Evolutionary conservation across 2,888 invertebrate species (phyloP), one percentile per base, ranked within the genome.

Genomic region (Mimachlamys varia): DNA sequence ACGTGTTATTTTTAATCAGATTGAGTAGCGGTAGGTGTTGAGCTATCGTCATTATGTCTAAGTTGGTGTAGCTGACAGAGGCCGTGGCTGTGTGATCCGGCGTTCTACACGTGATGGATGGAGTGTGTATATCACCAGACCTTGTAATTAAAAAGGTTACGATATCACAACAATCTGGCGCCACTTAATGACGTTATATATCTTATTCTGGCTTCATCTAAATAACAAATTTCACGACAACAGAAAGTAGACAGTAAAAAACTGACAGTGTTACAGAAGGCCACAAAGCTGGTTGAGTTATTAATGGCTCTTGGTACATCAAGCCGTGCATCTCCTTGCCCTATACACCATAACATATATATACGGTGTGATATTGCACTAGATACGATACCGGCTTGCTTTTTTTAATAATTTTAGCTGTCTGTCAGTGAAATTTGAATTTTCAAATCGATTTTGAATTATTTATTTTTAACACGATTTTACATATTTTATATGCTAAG

Each of bases 131-230:
- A 27, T 76, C 76, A 76, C 76, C 33, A 76, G 76, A 76, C 76
- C 76, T 76, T 76, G 76, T 76, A 76, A 76, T 76, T 76, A 76
- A 76, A 76, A 76, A 76, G 76, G 76, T 76, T 76, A 76, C 76
- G 13, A 76, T 76, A 76, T 76, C 76, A 76, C 76, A 76, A 76
- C 76, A 76, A 76, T 76, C 76, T 76, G 76, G 76, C 76, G 76
- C 76, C 76, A 76, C 76, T 33, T 76, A 76, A 76, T 76, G 76
- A 76, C 76, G 76, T 76, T 76, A 76, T 76, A 76, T 76, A 76
- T 76, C 76, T 76, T 76, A 27, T 33, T 33, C 76, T 76, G 76
- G 76, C 76, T 76, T 76, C 76, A 76, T 76, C 76, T 76, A 76
- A 76, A 76, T 76, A 76, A 76, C 76, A 76, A 76, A 76, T 76